Conservation (phyloP, 2,113 vertebrate species). For the Centropus bengalensis region DNA sequence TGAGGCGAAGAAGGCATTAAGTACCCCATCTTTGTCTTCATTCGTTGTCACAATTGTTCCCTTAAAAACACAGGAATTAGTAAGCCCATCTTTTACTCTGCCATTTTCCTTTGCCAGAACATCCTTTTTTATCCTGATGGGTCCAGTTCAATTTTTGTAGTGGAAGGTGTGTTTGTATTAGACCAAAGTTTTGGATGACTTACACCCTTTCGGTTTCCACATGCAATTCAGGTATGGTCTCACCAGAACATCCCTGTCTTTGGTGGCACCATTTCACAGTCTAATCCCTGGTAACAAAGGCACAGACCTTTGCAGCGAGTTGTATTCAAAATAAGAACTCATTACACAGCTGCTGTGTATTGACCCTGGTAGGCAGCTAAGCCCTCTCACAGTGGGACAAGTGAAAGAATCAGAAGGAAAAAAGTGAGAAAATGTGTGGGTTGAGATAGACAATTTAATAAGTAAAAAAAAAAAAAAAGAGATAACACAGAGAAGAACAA, state of each 20-base stretch:
- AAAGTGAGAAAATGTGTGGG: not conserved
- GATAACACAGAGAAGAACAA: not conserved
- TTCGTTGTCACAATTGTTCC: too few relatives aligned
- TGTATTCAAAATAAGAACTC: not conserved
- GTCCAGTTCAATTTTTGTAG: not conserved
- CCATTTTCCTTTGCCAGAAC: not conserved
- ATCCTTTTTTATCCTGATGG: not conserved
- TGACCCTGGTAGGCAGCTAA: not conserved
- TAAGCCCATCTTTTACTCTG: not conserved
- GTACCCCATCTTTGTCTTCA: too few relatives aligned
- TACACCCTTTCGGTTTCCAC: not conserved
- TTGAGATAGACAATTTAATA: not conserved
- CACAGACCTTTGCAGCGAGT: rapidly evolving
- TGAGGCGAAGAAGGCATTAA: too few relatives aligned
- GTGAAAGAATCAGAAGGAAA: not conserved
- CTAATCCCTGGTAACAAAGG: not conserved
- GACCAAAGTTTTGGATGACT: not conserved
- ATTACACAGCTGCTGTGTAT: not conserved
- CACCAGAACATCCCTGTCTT: not conserved
- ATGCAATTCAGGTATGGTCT: not conserved
- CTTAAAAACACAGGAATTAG: not conserved
- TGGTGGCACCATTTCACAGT: not conserved
- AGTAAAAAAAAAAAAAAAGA: not conserved
- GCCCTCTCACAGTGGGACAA: rapidly evolving
- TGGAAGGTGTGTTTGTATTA: not conserved